These are phyloP conservation scores for Apistogramma diplotaenia DNA, from an alignment of 2,113 vertebrate genomes.

Conservation along the genomic window DNA sequence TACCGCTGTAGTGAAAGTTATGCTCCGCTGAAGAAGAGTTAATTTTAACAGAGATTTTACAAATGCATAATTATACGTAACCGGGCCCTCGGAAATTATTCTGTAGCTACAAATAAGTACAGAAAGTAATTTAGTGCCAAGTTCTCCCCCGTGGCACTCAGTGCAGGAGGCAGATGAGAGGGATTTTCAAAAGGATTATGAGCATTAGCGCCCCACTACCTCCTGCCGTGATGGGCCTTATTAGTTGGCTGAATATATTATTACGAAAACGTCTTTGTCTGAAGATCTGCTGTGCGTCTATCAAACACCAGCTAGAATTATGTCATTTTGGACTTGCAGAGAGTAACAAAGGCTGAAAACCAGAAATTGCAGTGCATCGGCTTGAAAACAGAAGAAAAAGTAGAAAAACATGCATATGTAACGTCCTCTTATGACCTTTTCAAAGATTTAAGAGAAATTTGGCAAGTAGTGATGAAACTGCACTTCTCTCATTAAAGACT, in stretches of 20 bases:
- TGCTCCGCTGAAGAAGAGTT: neutral
- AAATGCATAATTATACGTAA: neutral
- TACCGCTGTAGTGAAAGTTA: neutral
- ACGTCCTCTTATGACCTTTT: neutral
- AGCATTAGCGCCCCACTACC: conserved; percentile 11
- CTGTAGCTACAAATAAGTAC: neutral
- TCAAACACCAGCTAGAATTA: conserved; percentile 14
- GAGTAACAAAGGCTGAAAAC: neutral
- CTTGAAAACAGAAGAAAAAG: neutral
- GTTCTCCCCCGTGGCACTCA: conserved; percentile 21
- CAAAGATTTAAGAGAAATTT: neutral
- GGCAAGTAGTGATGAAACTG: neutral
- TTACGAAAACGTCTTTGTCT: conserved; percentile 32
- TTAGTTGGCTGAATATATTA: conserved; percentile 40
- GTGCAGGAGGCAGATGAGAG: conserved; percentile 21
- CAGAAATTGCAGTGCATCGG: neutral
- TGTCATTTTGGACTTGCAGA: conserved; percentile 1
- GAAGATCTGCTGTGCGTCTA: conserved; percentile 9
- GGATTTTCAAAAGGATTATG: conserved; percentile 38
- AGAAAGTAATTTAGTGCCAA: conserved; percentile 28
- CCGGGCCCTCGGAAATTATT: neutral
- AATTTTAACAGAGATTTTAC: neutral
- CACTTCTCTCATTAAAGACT: conserved; percentile 31
- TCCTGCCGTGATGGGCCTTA: neutral
- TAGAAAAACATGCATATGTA: neutral